Evolutionary conservation across 2,888 invertebrate species (phyloP).

Genomic region (Sericinus montela): DNA sequence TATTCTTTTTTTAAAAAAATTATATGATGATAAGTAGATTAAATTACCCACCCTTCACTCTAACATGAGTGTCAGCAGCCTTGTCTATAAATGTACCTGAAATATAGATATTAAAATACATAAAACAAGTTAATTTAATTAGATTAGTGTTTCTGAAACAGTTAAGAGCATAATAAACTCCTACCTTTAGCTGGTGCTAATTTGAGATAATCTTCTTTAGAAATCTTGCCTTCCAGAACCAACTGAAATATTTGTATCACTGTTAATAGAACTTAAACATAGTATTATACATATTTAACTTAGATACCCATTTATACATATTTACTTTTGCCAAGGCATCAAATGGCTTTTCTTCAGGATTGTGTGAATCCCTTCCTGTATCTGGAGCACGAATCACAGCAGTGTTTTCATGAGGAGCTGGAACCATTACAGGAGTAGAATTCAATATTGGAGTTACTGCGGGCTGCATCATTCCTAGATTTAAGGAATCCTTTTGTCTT

Average conservation of each 20-base stretch:
- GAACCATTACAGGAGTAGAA: constrained; percentile 32
- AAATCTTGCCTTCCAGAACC: constrained; percentile 69
- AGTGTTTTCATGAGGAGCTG: constrained; percentile 34
- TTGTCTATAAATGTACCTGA: constrained; percentile 42
- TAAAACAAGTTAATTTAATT: neutral
- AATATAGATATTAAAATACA: constrained; percentile 30
- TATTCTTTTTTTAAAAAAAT: neutral
- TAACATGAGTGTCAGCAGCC: constrained; percentile 42
- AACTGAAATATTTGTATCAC: constrained; percentile 64
- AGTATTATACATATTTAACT: neutral
- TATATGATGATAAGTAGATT: neutral
- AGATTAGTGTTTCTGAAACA: too few species aligned
- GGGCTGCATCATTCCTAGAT: constrained; percentile 33
- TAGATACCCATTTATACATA: constrained; percentile 23
- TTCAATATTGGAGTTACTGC: constrained; percentile 34
- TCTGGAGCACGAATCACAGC: constrained; percentile 26
- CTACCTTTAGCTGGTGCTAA: constrained; percentile 68
- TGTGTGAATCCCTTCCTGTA: constrained; percentile 1
- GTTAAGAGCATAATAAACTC: neutral
- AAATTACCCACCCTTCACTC: constrained; percentile 52
- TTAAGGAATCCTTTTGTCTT: constrained; percentile 24
- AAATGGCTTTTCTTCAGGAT: constrained; percentile 33
- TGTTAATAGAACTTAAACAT: constrained; percentile 5
- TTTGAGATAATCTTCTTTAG: constrained; percentile 67
- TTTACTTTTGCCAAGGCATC: constrained; percentile 72